Percentiles rank a stretch among this genome's conserved stretches.
These are phyloP conservation scores for Asarcornis scutulata DNA, from an alignment of 2,113 vertebrate genomes.

Conservation along the genomic window DNA sequence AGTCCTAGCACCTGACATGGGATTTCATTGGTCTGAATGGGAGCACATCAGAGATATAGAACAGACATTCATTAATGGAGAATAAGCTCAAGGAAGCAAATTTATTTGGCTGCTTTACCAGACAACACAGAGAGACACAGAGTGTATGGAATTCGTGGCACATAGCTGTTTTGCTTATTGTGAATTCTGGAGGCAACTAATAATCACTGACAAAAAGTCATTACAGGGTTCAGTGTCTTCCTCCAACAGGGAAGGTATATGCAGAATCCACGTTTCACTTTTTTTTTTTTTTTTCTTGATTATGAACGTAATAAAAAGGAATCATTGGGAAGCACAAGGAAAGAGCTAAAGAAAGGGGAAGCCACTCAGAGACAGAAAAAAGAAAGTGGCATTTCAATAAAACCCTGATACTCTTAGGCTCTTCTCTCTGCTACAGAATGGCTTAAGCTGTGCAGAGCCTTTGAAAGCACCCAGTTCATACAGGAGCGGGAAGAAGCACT, in stretches of 20 bases:
- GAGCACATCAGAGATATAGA: not conserved
- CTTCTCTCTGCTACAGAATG: not conserved
- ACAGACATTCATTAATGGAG: not conserved
- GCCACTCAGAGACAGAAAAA: not conserved
- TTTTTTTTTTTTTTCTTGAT: conserved; percentile 19
- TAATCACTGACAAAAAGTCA: not conserved
- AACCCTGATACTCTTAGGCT: not conserved
- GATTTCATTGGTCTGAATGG: not conserved
- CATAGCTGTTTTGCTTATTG: not conserved
- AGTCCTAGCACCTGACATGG: not conserved
- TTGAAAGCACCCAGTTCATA: not conserved
- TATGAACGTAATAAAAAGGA: not conserved
- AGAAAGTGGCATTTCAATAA: not conserved
- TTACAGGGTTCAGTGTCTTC: not conserved
- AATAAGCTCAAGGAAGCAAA: conserved; percentile 22
- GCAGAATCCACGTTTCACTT: not conserved
- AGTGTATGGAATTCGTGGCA: not conserved
- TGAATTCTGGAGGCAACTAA: not conserved
- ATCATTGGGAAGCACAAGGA: conserved; percentile 35
- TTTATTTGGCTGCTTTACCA: conserved; percentile 32
- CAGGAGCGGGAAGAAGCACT: not conserved
- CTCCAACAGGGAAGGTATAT: not conserved
- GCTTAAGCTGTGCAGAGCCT: not conserved
- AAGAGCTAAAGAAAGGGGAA: not conserved
- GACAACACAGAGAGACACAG: not conserved